A percentile compares a stretch with the other conserved stretches of the same genome.
Evolutionary conservation across 2,113 vertebrate genomes (phyloP).

Genomic region (Nicator chloris): DNA sequence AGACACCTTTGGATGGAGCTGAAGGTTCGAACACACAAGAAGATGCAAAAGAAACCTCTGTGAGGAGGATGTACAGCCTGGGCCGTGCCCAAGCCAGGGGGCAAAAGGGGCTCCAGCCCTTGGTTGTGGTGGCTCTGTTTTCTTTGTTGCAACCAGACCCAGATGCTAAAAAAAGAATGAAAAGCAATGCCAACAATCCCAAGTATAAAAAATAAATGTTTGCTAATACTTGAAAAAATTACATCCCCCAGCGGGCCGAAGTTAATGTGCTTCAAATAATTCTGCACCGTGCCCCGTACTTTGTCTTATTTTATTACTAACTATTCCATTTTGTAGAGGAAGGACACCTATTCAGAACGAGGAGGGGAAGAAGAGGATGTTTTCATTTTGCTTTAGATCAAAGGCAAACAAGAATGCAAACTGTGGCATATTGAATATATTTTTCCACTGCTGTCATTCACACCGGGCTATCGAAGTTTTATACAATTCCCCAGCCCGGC

Average conservation of each 20-base stretch:
- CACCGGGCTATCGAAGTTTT: conserved; percentile 72
- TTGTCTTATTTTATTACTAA: neutral
- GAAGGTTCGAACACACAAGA: neutral
- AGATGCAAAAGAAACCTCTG: conserved; percentile 15
- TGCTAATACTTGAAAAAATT: conserved; percentile 9
- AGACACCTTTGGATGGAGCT: conserved; percentile 53
- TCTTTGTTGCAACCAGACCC: conserved; percentile 67
- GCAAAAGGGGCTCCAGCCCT: conserved; percentile 31
- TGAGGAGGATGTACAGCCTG: neutral
- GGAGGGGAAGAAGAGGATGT: conserved; percentile 21
- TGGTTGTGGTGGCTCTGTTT: conserved; percentile 25
- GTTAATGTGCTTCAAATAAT: conserved; percentile 60
- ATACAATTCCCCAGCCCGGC: conserved; percentile 75
- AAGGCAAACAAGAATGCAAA: conserved; percentile 67
- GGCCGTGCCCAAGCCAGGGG: neutral
- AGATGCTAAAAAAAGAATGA: conserved; percentile 38
- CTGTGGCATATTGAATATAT: conserved; percentile 56
- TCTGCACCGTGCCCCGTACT: neutral
- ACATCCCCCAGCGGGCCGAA: conserved; percentile 41
- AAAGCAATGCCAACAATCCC: conserved; percentile 38
- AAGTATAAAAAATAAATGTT: conserved; percentile 40
- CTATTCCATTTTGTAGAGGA: neutral
- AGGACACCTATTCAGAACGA: conserved; percentile 15
- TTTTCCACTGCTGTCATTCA: conserved; percentile 72
- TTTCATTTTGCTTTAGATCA: conserved; percentile 70